Evolutionary conservation across 92 coral and sea anemone species (phyloP), one percentile per base, ranked within the genome.

Genomic region (Paragorgia papillata): DNA sequence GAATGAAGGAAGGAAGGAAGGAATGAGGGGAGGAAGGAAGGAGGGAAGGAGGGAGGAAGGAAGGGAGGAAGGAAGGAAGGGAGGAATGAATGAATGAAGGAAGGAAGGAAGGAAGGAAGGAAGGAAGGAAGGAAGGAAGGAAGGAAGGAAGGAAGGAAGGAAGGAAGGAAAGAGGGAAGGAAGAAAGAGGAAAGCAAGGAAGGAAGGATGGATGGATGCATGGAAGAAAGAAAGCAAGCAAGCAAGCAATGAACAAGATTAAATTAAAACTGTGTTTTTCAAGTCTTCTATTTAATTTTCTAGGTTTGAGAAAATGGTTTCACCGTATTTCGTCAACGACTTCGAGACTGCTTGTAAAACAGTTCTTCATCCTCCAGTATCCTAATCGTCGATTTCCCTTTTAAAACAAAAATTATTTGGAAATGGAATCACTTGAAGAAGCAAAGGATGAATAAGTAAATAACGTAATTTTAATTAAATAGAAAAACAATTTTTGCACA

Each of bases 241-340:
- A 78, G 88, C 76, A 60, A 43, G 63, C 13, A 53, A 22, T 18
- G 75, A 61, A 26, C 33, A 22, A 34, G 58, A 55, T 17, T 9
- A 55, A 19, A 10, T 22, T 10, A 27, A 19, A 21, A 19, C 22
- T 0, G 10, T 26, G n/a, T 30, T 15, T 20, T 19, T 32, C 0
- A 37, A 37, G 43, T 37, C 68, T 21, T 46, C n/a, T 6, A 46
- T 46, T 46, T 46, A 6, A 7, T 46, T 46, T 74, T 57, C 24
- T 69, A 89, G 92, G 61, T 89, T 89, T 71, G 65, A 79, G 49
- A 80, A 80, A 49, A 55, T 89, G 69, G 66, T 76, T 28, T 70
- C 85, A 12, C 75, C 83, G 41, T 80, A 85, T 50, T 78, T 84
- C 31, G 57, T 83, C 31, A 82, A 89, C 49, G 81, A 85, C 67